phyloP scores from a whole-genome alignment of 2,797 vertebrate species.

The Loris lydekkerianus region DNA sequence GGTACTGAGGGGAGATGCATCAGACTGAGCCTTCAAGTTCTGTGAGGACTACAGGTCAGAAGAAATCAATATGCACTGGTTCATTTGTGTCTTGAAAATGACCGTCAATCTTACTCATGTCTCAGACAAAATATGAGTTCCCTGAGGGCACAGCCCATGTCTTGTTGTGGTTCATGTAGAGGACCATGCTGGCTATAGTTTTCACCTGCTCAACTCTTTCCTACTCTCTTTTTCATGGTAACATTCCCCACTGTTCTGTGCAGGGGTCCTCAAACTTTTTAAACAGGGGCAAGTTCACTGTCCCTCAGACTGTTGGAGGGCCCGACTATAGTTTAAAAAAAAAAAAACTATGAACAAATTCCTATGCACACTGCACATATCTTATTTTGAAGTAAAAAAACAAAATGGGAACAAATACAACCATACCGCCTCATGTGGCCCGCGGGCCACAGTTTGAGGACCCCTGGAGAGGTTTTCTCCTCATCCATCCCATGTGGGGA shows the following conservation, averaged over 20 bases:
- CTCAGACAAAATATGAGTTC: neutral
- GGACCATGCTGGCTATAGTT: neutral
- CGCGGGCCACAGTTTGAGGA: no score
- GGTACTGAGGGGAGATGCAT: neutral
- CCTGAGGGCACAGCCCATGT: neutral
- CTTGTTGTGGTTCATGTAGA: neutral
- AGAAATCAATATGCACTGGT: neutral
- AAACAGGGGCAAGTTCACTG: no score
- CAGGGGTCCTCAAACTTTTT: no score
- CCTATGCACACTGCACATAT: no score
- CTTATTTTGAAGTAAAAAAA: no score
- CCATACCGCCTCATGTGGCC: no score
- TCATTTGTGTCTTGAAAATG: neutral
- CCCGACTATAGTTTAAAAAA: no score
- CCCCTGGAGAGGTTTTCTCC: neutral
- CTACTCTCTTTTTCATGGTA: neutral
- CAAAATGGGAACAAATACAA: no score
- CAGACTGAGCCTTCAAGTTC: neutral
- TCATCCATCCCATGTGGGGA: neutral
- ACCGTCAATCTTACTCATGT: neutral
- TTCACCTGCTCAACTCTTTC: neutral
- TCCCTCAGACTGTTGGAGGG: no score
- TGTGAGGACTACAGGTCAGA: neutral
- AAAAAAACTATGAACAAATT: no score
- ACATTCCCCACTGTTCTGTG: neutral